Percentiles rank a stretch among this genome's conserved stretches.
These are phyloP conservation scores for Tetragonisca angustula DNA, from an alignment of 2,888 invertebrate species.

Conservation along the genomic window DNA sequence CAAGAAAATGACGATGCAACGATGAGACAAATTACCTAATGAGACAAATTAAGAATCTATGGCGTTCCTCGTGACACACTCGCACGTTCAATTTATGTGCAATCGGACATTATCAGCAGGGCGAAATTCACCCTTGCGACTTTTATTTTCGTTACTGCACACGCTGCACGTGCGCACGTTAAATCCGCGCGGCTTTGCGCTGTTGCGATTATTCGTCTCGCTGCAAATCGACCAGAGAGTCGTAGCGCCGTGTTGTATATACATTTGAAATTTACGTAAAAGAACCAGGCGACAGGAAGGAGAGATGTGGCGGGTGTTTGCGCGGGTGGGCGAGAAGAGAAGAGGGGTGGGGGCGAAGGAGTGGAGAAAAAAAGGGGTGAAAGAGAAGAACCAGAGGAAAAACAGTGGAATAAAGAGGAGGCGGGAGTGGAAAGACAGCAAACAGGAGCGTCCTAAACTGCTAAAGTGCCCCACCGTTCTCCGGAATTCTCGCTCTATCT, in stretches of 20 bases:
- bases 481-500: slow-evolving; percentile 29
- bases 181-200: background rate
- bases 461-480: slow-evolving; percentile 57
- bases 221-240: background rate
- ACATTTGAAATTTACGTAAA: slow-evolving; percentile 26
- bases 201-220: background rate
- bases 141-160: background rate
- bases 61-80: no score
- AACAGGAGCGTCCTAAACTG: slow-evolving; percentile 61
- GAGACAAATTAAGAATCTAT: no score
- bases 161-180: background rate
- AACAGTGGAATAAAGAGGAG: slow-evolving; percentile 8
- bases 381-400: background rate
- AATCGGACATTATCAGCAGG: no score
- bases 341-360: background rate
- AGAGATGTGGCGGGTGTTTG: background rate
- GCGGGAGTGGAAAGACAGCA: slow-evolving; percentile 53
- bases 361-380: background rate
- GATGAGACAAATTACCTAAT: no score
- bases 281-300: slow-evolving; percentile 9
- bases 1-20: no score
- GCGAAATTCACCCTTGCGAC: no score
- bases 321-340: background rate
- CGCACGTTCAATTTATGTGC: no score
- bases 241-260: no score